These are phyloP conservation scores for Psylliodes chrysocephalus DNA, from an alignment of 2,888 invertebrate species.

Conservation along the genomic window DNA sequence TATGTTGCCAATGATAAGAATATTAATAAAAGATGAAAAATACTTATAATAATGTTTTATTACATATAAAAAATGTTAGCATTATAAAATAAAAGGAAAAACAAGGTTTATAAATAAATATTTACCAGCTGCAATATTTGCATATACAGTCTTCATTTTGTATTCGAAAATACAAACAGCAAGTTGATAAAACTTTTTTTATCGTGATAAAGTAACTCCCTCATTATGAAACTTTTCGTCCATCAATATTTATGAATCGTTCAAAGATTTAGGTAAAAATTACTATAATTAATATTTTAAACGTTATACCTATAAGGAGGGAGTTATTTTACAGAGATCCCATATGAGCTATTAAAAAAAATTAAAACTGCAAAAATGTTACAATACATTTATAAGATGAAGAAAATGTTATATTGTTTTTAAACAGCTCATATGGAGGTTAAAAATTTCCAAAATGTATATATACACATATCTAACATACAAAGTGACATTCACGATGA, in stretches of 20 bases:
- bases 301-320: neutral
- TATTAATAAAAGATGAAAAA: constrained; percentile 30
- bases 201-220: neutral
- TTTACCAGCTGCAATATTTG: constrained; percentile 54
- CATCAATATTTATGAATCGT: neutral
- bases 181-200: constrained; percentile 28
- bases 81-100: constrained; percentile 55
- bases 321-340: neutral
- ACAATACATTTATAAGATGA: neutral
- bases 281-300: too few species aligned
- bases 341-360: neutral
- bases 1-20: constrained; percentile 22
- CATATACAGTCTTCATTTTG: constrained; percentile 62
- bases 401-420: neutral
- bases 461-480: constrained; percentile 54
- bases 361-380: neutral
- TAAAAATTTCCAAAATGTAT: constrained; percentile 25
- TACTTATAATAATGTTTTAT: constrained; percentile 53
- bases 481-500: constrained; percentile 54
- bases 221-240: neutral
- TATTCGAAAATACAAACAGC: constrained; percentile 55
- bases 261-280: too few species aligned
- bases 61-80: constrained; percentile 57
- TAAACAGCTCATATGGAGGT: neutral
- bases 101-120: constrained; percentile 57